Evolutionary conservation across 1,140 invertebrate species (phyloP).

Genomic region (Adoxophyes honmai): DNA sequence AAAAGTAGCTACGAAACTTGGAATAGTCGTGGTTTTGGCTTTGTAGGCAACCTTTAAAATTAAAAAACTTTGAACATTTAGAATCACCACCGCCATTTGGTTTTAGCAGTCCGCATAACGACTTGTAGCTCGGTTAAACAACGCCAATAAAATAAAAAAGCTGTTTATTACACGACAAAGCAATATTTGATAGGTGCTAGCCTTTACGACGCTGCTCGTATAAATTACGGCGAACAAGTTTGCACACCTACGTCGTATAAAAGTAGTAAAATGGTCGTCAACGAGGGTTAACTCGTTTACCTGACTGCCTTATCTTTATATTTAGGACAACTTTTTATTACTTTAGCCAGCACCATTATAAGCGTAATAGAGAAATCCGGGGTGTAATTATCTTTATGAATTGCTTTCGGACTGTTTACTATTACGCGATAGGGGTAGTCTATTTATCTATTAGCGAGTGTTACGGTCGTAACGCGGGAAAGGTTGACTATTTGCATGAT

Average conservation of each 20-base stretch:
- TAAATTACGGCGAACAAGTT: slow-evolving; percentile 26
- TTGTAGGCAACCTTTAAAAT: too few species aligned
- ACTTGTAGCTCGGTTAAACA: not conserved
- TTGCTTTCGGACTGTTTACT: not conserved
- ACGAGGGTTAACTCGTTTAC: slow-evolving; percentile 27
- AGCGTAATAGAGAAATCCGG: slow-evolving; percentile 6
- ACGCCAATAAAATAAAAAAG: slow-evolving; percentile 2
- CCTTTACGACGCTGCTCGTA: slow-evolving; percentile 28
- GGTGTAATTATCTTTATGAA: slow-evolving; percentile 8
- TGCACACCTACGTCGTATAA: slow-evolving; percentile 28
- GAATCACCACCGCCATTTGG: too few species aligned
- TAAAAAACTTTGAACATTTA: too few species aligned
- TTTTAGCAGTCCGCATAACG: not conserved
- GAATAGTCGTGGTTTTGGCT: too few species aligned
- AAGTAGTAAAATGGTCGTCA: slow-evolving; percentile 28
- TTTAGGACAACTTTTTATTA: slow-evolving; percentile 18
- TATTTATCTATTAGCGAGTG: not conserved
- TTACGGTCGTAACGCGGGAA: not conserved
- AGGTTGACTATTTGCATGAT: not conserved
- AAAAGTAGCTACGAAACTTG: too few species aligned
- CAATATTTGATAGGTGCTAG: slow-evolving; percentile 30
- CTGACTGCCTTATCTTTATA: slow-evolving; percentile 21
- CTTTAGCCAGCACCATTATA: slow-evolving; percentile 1
- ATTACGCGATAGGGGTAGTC: not conserved
- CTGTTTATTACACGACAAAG: slow-evolving; percentile 15